Conservation (phyloP, 1,140 invertebrate species). For the Diabrotica undecimpunctata region DNA sequence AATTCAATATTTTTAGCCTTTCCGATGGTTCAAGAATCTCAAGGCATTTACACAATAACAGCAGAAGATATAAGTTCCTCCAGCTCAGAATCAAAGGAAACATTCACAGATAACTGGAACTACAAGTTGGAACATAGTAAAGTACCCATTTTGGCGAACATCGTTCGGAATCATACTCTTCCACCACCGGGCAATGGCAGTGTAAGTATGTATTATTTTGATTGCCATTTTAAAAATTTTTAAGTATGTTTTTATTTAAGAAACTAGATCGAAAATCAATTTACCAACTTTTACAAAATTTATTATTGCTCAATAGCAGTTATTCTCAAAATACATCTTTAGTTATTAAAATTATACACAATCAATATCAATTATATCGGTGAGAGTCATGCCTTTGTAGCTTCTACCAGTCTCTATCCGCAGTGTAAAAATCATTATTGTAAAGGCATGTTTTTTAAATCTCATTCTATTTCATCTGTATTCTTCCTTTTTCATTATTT, state of each 20-base stretch:
- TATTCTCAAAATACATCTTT: no score
- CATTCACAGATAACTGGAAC: slow-evolving; percentile 42
- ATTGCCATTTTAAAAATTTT: slow-evolving; percentile 5
- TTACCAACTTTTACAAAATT: no score
- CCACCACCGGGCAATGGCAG: slow-evolving; percentile 39
- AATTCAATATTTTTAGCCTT: slow-evolving; percentile 1
- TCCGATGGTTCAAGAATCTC: background rate
- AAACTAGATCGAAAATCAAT: no score
- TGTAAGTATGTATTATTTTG: slow-evolving; percentile 42
- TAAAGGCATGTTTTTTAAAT: no score
- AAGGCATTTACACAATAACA: background rate
- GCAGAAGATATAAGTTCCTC: background rate
- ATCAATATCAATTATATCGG: no score
- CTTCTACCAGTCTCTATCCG: no score
- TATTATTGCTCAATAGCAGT: background rate
- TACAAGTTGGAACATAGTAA: slow-evolving; percentile 40
- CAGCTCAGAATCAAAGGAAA: slow-evolving; percentile 16
- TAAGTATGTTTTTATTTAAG: background rate
- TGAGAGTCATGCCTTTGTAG: no score
- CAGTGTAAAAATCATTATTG: no score
- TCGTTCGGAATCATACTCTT: slow-evolving; percentile 41
- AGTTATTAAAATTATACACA: no score
- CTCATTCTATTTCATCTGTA: no score
- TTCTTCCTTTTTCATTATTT: no score
- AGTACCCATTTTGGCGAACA: slow-evolving; percentile 34